Conservation (phyloP, 2,888 invertebrate species). For the Lamellibrachia satsuma region DNA sequence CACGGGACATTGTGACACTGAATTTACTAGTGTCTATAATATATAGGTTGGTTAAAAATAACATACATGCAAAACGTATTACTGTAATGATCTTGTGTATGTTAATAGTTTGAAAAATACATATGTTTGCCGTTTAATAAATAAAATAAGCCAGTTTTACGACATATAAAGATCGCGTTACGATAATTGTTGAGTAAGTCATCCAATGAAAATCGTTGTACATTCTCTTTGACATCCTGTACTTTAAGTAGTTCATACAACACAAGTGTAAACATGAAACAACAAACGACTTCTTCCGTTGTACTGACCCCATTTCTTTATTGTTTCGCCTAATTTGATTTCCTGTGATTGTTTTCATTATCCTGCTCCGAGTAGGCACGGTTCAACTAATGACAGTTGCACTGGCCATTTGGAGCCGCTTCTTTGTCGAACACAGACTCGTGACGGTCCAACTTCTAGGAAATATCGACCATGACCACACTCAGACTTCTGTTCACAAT, state of each 20-base stretch:
- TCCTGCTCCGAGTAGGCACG: neutral
- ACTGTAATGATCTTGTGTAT: no score
- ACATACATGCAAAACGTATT: no score
- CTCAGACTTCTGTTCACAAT: neutral
- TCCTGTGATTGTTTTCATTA: neutral
- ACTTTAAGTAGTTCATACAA: neutral
- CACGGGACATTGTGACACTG: no score
- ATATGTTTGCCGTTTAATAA: no score
- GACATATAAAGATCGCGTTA: no score
- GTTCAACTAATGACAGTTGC: neutral
- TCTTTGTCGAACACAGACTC: neutral
- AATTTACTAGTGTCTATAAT: no score
- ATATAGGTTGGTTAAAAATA: no score
- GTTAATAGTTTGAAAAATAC: no score
- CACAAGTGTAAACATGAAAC: neutral
- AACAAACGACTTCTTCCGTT: neutral
- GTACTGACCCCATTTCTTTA: neutral
- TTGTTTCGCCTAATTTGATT: slow-evolving; percentile 13
- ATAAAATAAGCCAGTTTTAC: no score
- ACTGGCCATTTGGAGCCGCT: neutral
- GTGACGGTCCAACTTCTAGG: neutral
- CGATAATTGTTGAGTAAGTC: no score
- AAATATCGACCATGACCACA: neutral
- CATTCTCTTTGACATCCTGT: no score
- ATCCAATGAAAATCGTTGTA: no score